Base-by-base conservation (phyloP, 2,888 invertebrate genomes). In the Meiosimyza platycephala region DNA sequence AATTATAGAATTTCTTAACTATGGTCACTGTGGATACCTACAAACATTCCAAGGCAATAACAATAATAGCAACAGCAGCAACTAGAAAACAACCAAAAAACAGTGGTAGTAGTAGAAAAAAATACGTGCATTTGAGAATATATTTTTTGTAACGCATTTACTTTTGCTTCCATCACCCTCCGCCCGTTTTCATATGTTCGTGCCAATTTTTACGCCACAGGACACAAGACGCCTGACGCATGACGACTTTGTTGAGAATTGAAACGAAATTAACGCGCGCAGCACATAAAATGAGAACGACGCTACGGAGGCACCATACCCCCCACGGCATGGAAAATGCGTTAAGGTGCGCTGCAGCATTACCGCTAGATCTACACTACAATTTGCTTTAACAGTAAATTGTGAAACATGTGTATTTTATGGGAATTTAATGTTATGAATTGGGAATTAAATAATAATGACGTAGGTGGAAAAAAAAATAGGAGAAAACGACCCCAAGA, bases 231-330 rank as follows among this genome's bases (percentile, higher is more conserved):
- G 72, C 52, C 13, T 22, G 51, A 66, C 59, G 70, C 73, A 59
- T 51, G 69, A 70, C 40, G 70, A 70, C 68, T 47, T 63, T 63
- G 68, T 18, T 7, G 22, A 59, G 72, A 66, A 66, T 74, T 52
- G 72, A 66, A 67, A 66, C 54, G 65, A 66, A 72, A 74, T 69
- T 72, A 72, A 74, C 33, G 54, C 40, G 40, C 57, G 22, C 28
- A 57, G 54, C 33, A 28, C 52, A 54, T 54, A 40, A 66, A 66
- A 40, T 54, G 18, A 67, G 60, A 15, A 52, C n/a, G 16, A 22
- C 33, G 28, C 11, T 1, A 6, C 22, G 13, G 2, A 33, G 15
- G 54, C 7, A 13, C 60, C 22, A 2, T 18, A 22, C 51, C 15
- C 51, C 15, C 6, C 1, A 33, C 15, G 40, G 9, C 33, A 28